Evolutionary conservation across 2,888 invertebrate genomes (phyloP), one percentile per base, ranked within the genome.

Genomic region (Hemaris fuciformis): DNA sequence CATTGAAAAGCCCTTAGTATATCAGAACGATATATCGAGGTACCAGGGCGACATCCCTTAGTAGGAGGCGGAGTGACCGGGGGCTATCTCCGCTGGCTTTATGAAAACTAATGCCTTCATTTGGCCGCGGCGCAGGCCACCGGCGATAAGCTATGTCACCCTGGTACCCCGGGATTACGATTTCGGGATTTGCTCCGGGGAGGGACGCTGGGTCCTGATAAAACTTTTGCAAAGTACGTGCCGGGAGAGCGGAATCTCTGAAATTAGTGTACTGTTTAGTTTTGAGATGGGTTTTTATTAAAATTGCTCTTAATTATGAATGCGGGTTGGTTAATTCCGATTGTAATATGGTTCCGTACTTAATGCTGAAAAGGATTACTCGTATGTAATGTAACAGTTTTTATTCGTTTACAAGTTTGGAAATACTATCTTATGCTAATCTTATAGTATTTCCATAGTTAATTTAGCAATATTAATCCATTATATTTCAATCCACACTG

Each of bases 61-160:
- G 67, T 67, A 76, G 75, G 74, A 75, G 78, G 78, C 74, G 74
- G 79, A 81, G 73, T 81, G 84, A 84, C 84, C 84, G 82, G 79
- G 78, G 84, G 86, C 87, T 86, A 87, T 87, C 88, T 83, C 80
- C 83, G 75, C 75, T 71, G 84, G 89, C 87, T 89, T 91, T 90
- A 91, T 90, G 90, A 89, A 90, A 90, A 91, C 91, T 89, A 91
- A 91, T 91, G 90, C 90, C 88, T 91, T 90, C 89, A 90, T 91
- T 90, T 89, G 88, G 87, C 85, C 83, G 81, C 80, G 75, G 75
- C 83, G 81, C 80, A 84, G 85, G 80, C 79, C 79, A 81, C 83
- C 73, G 74, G 79, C 87, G 89, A 91, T 91, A 91, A 91, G 90
- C 89, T 81, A 85, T 85, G 89, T 87, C 88, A 81, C 84, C 87